Evolutionary conservation across 92 coral and sea anemone genomes (phyloP), one percentile per base, ranked within the genome.

Genomic region (Paramuricea clavata): DNA sequence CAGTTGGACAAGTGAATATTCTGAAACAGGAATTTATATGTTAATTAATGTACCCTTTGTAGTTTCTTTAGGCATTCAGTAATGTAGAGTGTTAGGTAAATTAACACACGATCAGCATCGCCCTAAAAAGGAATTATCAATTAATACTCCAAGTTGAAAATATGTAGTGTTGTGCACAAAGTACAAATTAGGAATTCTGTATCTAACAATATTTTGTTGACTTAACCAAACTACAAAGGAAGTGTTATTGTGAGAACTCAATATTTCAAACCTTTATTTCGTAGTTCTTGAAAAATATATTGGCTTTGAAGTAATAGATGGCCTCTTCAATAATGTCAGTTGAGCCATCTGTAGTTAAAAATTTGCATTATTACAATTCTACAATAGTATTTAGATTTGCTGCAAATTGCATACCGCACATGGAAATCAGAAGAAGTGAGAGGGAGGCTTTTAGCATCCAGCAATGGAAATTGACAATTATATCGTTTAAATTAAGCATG

Each of bases 51-150:
- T 83, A 97, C 99, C 90, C 86, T 91, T 80, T 97, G 99, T 32
- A 97, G 93, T 78, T 97, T 97, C 89, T 97, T 97, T 72, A 97
- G 85, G 74, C 99, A 97, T 64, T 97, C 99, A 27, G 99, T 85
- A 57, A 97, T 85, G 81, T 97, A 97, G 22, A 97, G 91, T 11
- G 99, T 97, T 32, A 97, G 93, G 86, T 97, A 97, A 65, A 97
- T 97, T 62, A 97, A 90, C 35, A 97, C 99, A 34, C 99, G 91
- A 69, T 97, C 99, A 34, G 99, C 99, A 42, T 93, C 95, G 86
- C 95, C 89, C 99, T 97, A 52, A 69, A 74, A 79, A 8, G 27
- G 17, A 62, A 0, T 44, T n/a, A 44, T 26, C 31, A 62, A 35
- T 12, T 10, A 34, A 83, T 34, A 1, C n/a, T 0, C 13, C 54